Evolutionary conservation across 2,113 vertebrate species (phyloP), one percentile per base, ranked within the genome.

Genomic region (Chaetops frenatus): DNA sequence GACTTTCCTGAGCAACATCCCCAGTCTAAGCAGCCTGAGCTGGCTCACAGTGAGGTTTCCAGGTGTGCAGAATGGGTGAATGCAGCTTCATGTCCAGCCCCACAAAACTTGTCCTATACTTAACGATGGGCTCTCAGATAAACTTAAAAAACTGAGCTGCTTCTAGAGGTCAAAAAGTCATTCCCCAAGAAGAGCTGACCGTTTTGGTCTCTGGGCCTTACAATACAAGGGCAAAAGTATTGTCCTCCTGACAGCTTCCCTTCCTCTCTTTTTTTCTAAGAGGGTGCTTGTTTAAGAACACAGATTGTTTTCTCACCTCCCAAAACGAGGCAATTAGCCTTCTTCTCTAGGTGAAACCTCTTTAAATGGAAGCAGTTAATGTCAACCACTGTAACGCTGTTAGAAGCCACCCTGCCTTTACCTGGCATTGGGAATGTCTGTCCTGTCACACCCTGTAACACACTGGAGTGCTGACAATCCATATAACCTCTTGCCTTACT

Each of bases 111-210:
- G 16, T 65, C 36, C 25, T 35, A 2, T 28, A 53, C 48, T 77
- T 20, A 80, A 33, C 8, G 14, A 64, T 2, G 1, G 23, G 15
- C 25, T 42, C 45, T 60, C 0, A 0, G 44, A 57, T 31, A 57
- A 80, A 23, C 25, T 80, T 88, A 62, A 90, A 73, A 66, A 42
- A 65, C 35, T 11, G 23, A 90, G 54, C 35, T 54, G 33, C 72
- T 78, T 77, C 79, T 83, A 29, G 51, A 86, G 80, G 72, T 94
- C 76, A 95, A 62, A 86, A 88, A 54, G 76, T 73, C 91, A 92
- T 51, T 20, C 35, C 23, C 14, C 21, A 81, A 58, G 42, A 90
- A 61, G 36, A 33, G 24, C 17, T 86, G 76, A 77, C 10, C 7
- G 10, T 48, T 86, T 83, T 84, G 33, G 33, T 50, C 35, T 81